A percentile compares a stretch with the other conserved stretches of the same genome.
Conservation (phyloP, 1,140 invertebrate genomes). For the Lasioglossum albipes region DNA sequence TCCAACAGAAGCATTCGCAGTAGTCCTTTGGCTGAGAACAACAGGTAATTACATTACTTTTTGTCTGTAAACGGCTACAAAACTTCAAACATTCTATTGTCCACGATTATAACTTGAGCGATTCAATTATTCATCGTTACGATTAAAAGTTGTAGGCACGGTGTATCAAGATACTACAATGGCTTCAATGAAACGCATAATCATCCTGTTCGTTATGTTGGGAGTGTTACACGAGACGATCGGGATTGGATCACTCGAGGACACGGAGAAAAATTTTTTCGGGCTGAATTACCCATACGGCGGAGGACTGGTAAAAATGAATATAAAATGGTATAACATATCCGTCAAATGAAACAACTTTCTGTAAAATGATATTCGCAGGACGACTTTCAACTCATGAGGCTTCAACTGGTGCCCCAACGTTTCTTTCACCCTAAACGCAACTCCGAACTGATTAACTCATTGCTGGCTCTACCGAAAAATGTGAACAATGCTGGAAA, state of each 20-base stretch:
- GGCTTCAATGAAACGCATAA: slow-evolving; percentile 28
- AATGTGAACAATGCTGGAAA: slow-evolving; percentile 86
- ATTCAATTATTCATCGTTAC: no score
- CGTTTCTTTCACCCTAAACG: slow-evolving; percentile 80
- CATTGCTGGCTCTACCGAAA: slow-evolving; percentile 85
- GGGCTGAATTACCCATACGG: slow-evolving; percentile 62
- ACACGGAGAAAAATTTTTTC: slow-evolving; percentile 58
- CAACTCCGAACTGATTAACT: slow-evolving; percentile 88
- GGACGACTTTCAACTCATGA: slow-evolving; percentile 71
- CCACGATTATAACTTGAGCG: no score
- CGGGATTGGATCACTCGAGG: slow-evolving; percentile 60
- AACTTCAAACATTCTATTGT: no score
- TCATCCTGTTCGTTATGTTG: slow-evolving; percentile 36
- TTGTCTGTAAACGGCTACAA: no score
- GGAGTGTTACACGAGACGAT: slow-evolving; percentile 15
- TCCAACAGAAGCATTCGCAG: neutral
- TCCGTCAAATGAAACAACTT: neutral
- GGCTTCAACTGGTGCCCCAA: slow-evolving; percentile 63
- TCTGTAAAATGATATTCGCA: slow-evolving; percentile 42
- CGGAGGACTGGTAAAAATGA: slow-evolving; percentile 62
- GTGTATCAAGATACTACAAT: neutral
- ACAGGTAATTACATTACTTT: neutral
- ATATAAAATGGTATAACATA: neutral
- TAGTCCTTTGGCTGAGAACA: neutral
- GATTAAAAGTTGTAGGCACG: no score